Conservation (phyloP, 2,888 invertebrate genomes). For the Patella pellucida region DNA sequence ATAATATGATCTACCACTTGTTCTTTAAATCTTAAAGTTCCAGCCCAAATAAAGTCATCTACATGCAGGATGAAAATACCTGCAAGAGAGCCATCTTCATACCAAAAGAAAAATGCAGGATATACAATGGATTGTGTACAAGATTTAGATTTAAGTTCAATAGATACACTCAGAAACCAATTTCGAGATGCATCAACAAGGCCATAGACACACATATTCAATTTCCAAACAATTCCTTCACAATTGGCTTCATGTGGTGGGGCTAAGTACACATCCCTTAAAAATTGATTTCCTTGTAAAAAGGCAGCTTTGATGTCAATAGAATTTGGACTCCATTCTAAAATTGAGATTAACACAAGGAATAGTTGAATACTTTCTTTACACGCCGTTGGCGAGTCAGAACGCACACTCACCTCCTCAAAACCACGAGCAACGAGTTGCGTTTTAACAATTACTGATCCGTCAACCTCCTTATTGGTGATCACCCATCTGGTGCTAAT, state of each 20-base stretch:
- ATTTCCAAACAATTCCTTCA: background rate
- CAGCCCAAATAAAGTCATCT: constrained; percentile 38
- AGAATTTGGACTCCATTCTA: constrained; percentile 15
- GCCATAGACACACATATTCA: constrained; percentile 28
- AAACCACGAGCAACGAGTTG: constrained; percentile 22
- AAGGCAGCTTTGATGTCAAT: constrained; percentile 22
- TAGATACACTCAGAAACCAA: constrained; percentile 33
- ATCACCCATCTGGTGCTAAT: constrained; percentile 22
- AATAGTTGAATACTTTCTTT: constrained; percentile 16
- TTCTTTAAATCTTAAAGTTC: constrained; percentile 25
- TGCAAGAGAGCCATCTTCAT: constrained; percentile 16
- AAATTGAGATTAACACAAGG: constrained; percentile 6
- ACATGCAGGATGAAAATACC: constrained; percentile 36
- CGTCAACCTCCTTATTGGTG: constrained; percentile 14
- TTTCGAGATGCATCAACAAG: constrained; percentile 23
- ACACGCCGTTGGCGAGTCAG: constrained; percentile 20
- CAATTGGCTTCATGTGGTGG: no score
- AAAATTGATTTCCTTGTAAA: constrained; percentile 15
- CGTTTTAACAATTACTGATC: constrained; percentile 3
- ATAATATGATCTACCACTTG: constrained; percentile 24
- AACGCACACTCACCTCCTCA: constrained; percentile 18
- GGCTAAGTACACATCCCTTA: no score
- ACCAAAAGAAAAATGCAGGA: constrained; percentile 36
- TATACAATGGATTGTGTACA: constrained; percentile 32
- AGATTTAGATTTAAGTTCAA: constrained; percentile 18